Evolutionary conservation across 2,113 vertebrate genomes (phyloP).

Genomic region (Osmerus mordax): DNA sequence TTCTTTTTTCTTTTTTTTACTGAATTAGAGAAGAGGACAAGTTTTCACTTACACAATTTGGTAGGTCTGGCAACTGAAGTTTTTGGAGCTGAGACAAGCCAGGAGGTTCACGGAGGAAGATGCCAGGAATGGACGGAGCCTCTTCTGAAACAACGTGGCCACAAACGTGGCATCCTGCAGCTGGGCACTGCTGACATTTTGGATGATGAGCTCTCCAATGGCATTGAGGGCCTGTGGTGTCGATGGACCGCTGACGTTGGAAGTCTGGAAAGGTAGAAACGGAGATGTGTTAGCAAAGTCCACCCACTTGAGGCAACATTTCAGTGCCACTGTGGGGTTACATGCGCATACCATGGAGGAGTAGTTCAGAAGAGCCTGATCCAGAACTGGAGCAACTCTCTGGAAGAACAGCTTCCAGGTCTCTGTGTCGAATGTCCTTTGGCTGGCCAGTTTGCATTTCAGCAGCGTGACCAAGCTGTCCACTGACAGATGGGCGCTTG

Average conservation of each 20-base stretch:
- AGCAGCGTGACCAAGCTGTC: constrained; percentile 24
- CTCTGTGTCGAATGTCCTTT: not conserved
- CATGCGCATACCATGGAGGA: constrained; percentile 19
- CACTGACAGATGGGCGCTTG: constrained; percentile 10
- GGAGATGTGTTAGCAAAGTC: not conserved
- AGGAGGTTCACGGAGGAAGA: constrained; percentile 45
- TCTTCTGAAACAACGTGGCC: constrained; percentile 39
- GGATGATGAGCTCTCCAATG: constrained; percentile 33
- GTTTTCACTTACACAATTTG: constrained; percentile 48
- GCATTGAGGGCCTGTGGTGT: constrained; percentile 30
- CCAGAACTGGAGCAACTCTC: constrained; percentile 21
- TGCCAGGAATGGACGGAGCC: constrained; percentile 41
- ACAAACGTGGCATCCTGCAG: constrained; percentile 34
- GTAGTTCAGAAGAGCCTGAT: constrained; percentile 22
- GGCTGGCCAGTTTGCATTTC: constrained; percentile 15
- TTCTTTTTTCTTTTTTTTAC: not conserved
- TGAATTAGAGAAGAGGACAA: not conserved
- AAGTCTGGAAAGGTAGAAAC: constrained; percentile 14
- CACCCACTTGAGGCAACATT: not conserved
- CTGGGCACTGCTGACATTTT: constrained; percentile 32
- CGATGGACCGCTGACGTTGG: constrained; percentile 14
- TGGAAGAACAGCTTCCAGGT: constrained; percentile 39
- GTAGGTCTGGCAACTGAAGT: constrained; percentile 57
- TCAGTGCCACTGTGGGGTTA: not conserved
- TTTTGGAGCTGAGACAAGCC: constrained; percentile 40